A percentile compares a stretch with the other conserved stretches of the same genome.
Conservation (phyloP, 2,888 invertebrate genomes). For the Antitype chi region DNA sequence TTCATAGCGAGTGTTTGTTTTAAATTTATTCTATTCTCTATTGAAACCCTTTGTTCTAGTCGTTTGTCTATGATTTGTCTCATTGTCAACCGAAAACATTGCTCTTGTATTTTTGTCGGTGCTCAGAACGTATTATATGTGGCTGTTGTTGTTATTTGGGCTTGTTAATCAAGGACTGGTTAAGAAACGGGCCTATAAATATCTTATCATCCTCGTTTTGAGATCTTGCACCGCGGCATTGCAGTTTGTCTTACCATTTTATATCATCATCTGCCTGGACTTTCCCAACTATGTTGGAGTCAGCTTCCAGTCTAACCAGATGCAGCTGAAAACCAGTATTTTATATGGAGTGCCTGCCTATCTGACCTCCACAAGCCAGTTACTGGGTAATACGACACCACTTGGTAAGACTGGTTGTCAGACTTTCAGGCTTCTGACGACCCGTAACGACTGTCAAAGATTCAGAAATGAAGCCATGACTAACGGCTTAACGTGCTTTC, state of each 20-base stretch:
- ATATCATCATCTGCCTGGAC: too few relatives aligned
- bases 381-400: too few relatives aligned
- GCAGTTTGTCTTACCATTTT: neutral
- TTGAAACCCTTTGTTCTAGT: conserved; percentile 86
- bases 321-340: too few relatives aligned
- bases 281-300: too few relatives aligned
- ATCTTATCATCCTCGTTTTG: conserved; percentile 28
- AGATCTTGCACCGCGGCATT: neutral
- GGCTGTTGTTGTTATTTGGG: conserved; percentile 68
- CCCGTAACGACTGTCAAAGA: too few relatives aligned
- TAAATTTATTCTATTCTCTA: conserved; percentile 85
- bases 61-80: conserved; percentile 79
- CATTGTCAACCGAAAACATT: conserved; percentile 85
- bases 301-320: too few relatives aligned
- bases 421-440: too few relatives aligned
- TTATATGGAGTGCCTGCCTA: too few relatives aligned
- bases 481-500: too few relatives aligned
- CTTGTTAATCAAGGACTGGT: conserved; percentile 45
- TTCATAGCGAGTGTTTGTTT: conserved; percentile 84
- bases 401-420: too few relatives aligned
- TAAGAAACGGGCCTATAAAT: conserved; percentile 22
- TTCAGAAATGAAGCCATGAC: too few relatives aligned
- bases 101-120: conserved; percentile 78
- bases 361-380: too few relatives aligned
- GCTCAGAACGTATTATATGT: conserved; percentile 75